phyloP scores from a whole-genome alignment of 1,140 invertebrate species.

The Diplogasteroides magnus region DNA sequence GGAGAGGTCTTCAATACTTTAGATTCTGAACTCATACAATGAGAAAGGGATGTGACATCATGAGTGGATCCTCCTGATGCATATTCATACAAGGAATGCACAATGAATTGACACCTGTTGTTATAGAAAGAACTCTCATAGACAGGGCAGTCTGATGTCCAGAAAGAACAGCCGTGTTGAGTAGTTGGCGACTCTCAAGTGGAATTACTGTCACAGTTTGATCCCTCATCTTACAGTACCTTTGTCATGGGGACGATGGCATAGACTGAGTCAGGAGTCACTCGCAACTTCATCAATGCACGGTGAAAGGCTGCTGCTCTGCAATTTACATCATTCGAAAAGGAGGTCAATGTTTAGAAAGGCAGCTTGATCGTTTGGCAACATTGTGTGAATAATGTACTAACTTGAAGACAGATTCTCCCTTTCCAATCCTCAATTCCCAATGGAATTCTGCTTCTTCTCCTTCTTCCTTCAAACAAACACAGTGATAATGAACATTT shows the following conservation, averaged over 20 bases:
- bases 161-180: constrained; percentile 90
- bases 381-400: too few species aligned
- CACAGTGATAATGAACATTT: too few species aligned
- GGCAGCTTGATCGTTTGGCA: too few species aligned
- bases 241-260: constrained; percentile 27
- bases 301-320: constrained; percentile 6
- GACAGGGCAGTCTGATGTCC: constrained; percentile 85
- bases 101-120: constrained; percentile 62
- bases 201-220: background rate
- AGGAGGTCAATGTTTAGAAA: constrained; percentile 8
- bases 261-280: constrained; percentile 26
- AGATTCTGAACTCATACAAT: constrained; percentile 88
- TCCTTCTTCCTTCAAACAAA: too few species aligned
- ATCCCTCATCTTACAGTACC: background rate
- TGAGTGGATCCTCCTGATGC: constrained; percentile 72
- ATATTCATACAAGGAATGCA: background rate
- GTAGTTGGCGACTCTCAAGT: constrained; percentile 64
- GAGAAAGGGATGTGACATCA: constrained; percentile 86
- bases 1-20: constrained; percentile 92
- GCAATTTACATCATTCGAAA: too few species aligned
- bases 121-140: constrained; percentile 90
- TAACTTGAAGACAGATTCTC: background rate
- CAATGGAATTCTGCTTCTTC: constrained; percentile 11
- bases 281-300: constrained; percentile 20
- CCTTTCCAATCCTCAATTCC: constrained; percentile 9